phyloP scores from a whole-genome alignment of 1,140 invertebrate species.

The Scylla paramamosain region DNA sequence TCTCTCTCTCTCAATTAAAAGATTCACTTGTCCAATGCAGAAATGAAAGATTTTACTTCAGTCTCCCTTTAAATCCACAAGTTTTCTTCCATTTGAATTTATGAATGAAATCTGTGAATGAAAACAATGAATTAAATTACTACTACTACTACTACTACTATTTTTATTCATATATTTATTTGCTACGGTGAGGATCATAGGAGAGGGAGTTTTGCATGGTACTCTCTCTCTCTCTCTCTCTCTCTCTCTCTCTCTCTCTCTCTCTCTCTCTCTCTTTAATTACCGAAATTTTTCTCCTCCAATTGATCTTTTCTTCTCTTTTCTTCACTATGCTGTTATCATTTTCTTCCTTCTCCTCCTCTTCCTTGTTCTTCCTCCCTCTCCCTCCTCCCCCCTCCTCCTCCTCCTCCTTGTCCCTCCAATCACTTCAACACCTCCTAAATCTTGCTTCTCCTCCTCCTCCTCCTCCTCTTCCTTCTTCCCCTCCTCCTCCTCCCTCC shows the following conservation, averaged over 20 bases:
- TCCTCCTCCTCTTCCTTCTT: conserved; percentile 7
- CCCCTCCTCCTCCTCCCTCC: not conserved
- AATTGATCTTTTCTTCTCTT: not conserved
- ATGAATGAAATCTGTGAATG: no score
- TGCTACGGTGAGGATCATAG: no score
- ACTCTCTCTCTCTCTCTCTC: not conserved
- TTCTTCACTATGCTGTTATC: not conserved
- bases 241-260: not conserved
- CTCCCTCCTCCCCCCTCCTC: not conserved
- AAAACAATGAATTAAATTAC: no score
- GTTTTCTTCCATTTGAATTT: no score
- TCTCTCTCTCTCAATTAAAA: not conserved
- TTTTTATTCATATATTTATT: no score
- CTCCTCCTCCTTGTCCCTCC: not conserved
- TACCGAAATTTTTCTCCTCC: not conserved
- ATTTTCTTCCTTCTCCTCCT: not conserved
- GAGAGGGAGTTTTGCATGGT: no score
- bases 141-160: no score
- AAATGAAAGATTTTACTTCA: no score
- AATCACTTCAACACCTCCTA: not conserved
- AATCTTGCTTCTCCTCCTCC: not conserved
- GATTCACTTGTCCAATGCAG: no score
- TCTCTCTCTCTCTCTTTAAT: not conserved
- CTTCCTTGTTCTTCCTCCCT: not conserved
- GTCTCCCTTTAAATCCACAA: no score